Conservation (phyloP, 2,888 invertebrate species). For the Drosophila suboccidentalis region DNA sequence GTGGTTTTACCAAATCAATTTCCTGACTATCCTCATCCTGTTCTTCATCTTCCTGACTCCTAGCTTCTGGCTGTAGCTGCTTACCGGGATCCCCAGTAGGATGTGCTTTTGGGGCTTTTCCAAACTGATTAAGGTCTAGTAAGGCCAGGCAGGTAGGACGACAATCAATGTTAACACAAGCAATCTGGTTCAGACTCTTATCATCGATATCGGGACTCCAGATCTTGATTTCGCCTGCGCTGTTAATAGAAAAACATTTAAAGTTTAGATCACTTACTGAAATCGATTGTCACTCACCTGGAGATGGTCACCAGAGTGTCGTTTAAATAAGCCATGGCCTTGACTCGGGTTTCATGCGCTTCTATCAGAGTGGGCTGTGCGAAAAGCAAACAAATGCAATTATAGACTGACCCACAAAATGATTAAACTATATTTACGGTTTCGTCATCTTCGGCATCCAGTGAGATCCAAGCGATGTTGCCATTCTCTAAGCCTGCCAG, state of each 20-base stretch:
- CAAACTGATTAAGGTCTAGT: slow-evolving; percentile 85
- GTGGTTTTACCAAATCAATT: slow-evolving; percentile 31
- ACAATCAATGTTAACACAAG: slow-evolving; percentile 88
- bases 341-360: slow-evolving; percentile 90
- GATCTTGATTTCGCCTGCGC: slow-evolving; percentile 92
- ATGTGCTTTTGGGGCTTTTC: background rate
- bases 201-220: slow-evolving; percentile 86
- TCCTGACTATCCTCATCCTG: slow-evolving; percentile 2
- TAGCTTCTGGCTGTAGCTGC: background rate
- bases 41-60: slow-evolving; percentile 13
- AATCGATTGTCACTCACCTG: slow-evolving; percentile 83
- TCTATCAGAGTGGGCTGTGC: slow-evolving; percentile 73
- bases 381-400: background rate
- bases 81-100: background rate
- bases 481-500: slow-evolving; percentile 92
- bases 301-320: slow-evolving; percentile 90
- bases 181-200: slow-evolving; percentile 86
- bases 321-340: slow-evolving; percentile 88
- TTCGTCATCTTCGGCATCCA: slow-evolving; percentile 86
- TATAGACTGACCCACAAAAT: background rate
- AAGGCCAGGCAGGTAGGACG: slow-evolving; percentile 91
- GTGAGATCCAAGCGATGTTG: slow-evolving; percentile 88
- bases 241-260: slow-evolving; percentile 35
- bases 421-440: slow-evolving; percentile 28
- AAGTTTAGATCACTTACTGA: background rate